Conservation (phyloP, 2,797 vertebrate genomes). For the Gambusia yucatana region DNA sequence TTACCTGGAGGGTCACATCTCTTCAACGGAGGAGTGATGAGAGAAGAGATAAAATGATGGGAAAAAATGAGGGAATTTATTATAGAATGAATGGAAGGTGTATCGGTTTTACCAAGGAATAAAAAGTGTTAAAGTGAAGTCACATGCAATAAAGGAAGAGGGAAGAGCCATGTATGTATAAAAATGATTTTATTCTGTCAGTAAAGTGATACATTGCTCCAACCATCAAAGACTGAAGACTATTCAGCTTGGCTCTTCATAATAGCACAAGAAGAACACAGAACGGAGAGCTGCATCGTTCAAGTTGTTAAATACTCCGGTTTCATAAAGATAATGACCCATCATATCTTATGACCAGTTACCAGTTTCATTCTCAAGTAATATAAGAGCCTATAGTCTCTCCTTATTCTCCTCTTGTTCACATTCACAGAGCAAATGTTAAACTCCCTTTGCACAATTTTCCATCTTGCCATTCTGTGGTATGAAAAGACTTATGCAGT, state of each 20-base stretch:
- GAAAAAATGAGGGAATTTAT: conserved; percentile 67
- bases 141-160: conserved; percentile 21
- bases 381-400: background rate
- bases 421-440: background rate
- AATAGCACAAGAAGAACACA: background rate
- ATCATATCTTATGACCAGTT: background rate
- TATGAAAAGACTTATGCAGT: background rate
- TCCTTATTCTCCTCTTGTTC: background rate
- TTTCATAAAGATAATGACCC: background rate
- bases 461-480: background rate
- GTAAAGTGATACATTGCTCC: background rate
- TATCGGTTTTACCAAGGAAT: conserved; percentile 42
- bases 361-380: background rate
- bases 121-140: conserved; percentile 31
- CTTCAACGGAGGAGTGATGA: conserved; percentile 52
- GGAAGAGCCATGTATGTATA: conserved; percentile 1
- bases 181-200: background rate
- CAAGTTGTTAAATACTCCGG: background rate
- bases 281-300: background rate
- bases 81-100: conserved; percentile 46
- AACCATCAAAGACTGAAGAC: background rate
- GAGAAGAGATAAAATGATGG: conserved; percentile 60
- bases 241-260: background rate
- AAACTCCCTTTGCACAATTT: background rate
- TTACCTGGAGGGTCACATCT: conserved; percentile 48